Evolutionary conservation across 2,888 invertebrate genomes (phyloP).

Genomic region (Cephus pulcher): DNA sequence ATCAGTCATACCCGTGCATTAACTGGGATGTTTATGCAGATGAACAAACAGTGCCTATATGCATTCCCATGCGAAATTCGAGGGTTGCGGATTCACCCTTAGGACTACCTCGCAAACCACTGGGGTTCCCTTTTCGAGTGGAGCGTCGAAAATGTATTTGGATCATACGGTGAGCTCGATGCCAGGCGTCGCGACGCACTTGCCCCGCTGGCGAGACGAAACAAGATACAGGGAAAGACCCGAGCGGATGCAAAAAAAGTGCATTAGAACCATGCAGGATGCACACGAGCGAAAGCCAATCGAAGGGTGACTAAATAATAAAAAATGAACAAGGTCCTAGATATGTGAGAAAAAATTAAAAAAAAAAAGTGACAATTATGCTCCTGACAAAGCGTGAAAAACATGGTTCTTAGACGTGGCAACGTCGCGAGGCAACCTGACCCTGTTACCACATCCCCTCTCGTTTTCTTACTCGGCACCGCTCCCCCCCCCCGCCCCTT

Average conservation of each 20-base stretch:
- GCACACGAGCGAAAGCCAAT: background rate
- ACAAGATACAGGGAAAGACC: background rate
- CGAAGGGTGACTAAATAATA: too few species aligned
- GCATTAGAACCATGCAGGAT: background rate
- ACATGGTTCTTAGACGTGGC: slow-evolving; percentile 5
- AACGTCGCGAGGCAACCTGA: slow-evolving; percentile 19
- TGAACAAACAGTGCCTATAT: background rate
- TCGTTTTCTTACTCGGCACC: slow-evolving; percentile 3
- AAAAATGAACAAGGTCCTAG: background rate
- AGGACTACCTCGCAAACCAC: background rate
- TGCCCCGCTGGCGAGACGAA: background rate
- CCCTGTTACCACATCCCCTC: slow-evolving; percentile 21
- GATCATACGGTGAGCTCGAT: background rate
- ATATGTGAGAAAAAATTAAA: background rate
- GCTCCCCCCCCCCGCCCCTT: too few species aligned
- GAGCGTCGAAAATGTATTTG: background rate
- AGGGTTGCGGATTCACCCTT: background rate
- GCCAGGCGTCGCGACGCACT: background rate
- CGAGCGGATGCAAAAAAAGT: background rate
- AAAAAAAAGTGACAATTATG: background rate
- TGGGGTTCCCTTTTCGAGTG: background rate
- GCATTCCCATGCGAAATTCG: background rate
- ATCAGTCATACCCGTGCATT: background rate
- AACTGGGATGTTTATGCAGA: background rate
- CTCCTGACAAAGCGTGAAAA: background rate